Evolutionary conservation across 2,888 invertebrate species (phyloP).

Genomic region (Ptilodon capucinus): DNA sequence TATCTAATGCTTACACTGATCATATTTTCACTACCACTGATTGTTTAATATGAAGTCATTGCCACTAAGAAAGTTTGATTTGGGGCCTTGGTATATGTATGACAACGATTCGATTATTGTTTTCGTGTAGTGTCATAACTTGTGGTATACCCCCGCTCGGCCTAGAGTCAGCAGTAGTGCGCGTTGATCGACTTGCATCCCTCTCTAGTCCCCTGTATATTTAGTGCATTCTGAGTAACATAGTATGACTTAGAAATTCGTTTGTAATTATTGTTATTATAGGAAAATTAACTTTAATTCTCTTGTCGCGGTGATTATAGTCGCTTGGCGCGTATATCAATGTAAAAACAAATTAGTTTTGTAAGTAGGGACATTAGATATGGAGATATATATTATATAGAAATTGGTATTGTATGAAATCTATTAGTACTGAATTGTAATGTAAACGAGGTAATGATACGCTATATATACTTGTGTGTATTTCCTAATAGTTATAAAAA

Average conservation of each 20-base stretch:
- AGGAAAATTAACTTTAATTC: not conserved
- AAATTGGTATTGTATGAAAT: conserved; percentile 62
- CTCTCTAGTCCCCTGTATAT: conserved; percentile 47
- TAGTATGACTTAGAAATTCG: conserved; percentile 17
- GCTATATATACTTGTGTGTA: conserved; percentile 68
- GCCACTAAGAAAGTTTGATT: no score
- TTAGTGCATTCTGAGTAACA: conserved; percentile 36
- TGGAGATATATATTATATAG: conserved; percentile 41
- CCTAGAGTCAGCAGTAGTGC: conserved; percentile 23
- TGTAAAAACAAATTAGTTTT: conserved; percentile 66
- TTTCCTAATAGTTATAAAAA: conserved; percentile 70
- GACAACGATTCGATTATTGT: not conserved
- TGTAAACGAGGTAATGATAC: conserved; percentile 45
- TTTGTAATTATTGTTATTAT: not conserved
- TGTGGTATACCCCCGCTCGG: conserved; percentile 9
- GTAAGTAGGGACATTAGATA: conserved; percentile 66
- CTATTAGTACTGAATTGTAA: conserved; percentile 68
- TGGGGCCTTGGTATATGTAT: not conserved
- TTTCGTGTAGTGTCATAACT: not conserved
- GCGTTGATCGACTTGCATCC: conserved; percentile 15
- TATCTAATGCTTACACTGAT: no score
- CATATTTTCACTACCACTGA: no score
- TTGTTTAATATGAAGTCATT: no score
- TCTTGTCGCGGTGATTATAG: conserved; percentile 30
- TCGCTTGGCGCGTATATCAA: conserved; percentile 40